Conservation (phyloP, 2,888 invertebrate species). For the Coelogynopora nodosa region DNA sequence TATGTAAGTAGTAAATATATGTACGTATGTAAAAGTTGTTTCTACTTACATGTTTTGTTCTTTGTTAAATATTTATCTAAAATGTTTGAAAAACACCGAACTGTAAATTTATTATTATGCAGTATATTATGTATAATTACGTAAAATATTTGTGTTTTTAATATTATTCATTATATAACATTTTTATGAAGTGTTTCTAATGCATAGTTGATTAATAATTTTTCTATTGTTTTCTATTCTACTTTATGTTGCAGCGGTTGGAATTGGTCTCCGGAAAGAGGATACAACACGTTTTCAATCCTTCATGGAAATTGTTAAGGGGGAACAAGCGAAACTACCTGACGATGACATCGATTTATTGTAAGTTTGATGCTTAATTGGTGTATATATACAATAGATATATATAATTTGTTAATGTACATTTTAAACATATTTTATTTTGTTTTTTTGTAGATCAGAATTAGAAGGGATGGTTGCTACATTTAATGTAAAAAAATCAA, state of each 20-base stretch:
- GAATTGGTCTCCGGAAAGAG: background rate
- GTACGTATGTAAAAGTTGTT: too few species aligned
- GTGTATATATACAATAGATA: too few species aligned
- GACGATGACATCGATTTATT: background rate
- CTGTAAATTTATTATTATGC: too few species aligned
- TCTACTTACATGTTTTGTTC: too few species aligned
- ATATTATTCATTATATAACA: too few species aligned
- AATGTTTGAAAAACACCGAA: too few species aligned
- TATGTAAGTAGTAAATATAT: too few species aligned
- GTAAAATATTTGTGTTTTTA: too few species aligned
- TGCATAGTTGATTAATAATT: background rate
- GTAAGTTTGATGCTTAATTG: background rate
- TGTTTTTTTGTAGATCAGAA: background rate
- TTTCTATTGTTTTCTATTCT: background rate
- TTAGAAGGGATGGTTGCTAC: background rate
- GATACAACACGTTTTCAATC: background rate
- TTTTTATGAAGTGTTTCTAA: background rate
- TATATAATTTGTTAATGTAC: too few species aligned
- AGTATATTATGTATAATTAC: too few species aligned
- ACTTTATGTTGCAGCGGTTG: background rate
- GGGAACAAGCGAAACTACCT: background rate
- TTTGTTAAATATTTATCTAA: too few species aligned
- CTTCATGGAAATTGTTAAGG: background rate
- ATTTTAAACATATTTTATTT: too few species aligned
- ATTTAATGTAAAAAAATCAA: background rate